Conservation (phyloP, 2,113 vertebrate genomes). For the Pogonocichla stellata region DNA sequence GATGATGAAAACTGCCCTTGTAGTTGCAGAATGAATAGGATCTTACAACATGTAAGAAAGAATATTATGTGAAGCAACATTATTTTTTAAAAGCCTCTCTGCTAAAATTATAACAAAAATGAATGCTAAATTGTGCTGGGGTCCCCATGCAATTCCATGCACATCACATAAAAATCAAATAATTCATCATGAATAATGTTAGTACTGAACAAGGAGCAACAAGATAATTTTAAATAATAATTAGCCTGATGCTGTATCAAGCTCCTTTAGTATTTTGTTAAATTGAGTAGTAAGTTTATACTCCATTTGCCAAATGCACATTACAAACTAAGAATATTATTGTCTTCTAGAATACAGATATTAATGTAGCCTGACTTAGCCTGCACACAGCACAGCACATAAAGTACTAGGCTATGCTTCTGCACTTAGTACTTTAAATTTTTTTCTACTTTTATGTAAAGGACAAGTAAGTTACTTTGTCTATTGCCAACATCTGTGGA, state of each 20-base stretch:
- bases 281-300: conserved; percentile 33
- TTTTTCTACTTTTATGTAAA: background rate
- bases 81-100: conserved; percentile 37
- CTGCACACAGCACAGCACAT: background rate
- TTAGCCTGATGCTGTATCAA: background rate
- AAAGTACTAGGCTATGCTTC: background rate
- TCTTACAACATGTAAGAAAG: conserved; percentile 23
- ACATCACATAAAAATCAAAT: conserved; percentile 34
- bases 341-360: background rate
- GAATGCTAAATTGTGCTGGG: conserved; percentile 22
- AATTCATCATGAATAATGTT: conserved; percentile 32
- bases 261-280: conserved; percentile 28
- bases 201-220: conserved; percentile 5
- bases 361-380: background rate
- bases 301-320: conserved; percentile 11
- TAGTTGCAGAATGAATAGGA: conserved; percentile 6
- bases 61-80: conserved; percentile 35
- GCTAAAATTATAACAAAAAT: conserved; percentile 22
- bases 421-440: background rate
- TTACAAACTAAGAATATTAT: background rate
- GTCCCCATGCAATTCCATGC: background rate
- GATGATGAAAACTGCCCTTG: background rate
- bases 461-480: background rate
- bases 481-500: background rate
- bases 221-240: conserved; percentile 61